Evolutionary conservation across 2,888 invertebrate species (phyloP), one percentile per base, ranked within the genome.

Genomic region (Dasysyrphus albostriatus): DNA sequence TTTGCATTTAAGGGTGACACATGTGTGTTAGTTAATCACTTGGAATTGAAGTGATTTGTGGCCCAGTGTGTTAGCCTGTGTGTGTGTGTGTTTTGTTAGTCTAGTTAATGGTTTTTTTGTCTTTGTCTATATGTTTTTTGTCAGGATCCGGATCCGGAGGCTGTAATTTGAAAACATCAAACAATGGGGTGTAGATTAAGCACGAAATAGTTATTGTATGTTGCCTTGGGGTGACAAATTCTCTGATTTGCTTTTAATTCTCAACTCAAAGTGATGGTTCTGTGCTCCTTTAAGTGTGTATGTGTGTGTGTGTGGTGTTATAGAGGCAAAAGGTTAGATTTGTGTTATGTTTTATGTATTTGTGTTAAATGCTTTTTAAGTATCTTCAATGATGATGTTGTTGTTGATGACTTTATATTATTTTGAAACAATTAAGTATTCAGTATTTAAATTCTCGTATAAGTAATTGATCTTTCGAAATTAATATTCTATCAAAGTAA

Each of bases 11-110:
- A 61, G 63, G 70, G 54, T 65, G 72, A 82, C 85, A 87, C 70
- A 82, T 82, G 83, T 82, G 87, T 79, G 83, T 83, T 83, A 79
- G 83, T 87, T 87, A 87, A 87, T 87, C 83, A 82, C 78, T 83
- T 67, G 78, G 83, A 83, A 83, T 87, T 87, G 87, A 83, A 79
- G 83, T 83, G 87, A 87, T 87, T 87, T 87, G 83, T 87, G 83
- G 83, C 75, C 51, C 42, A 56, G 34, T n/a, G n/a, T n/a, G n/a
- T n/a, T n/a, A n/a, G 14, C 12, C 29, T 76, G 9, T 32, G 37
- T 39, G 56, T 69, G 34, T 51, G 16, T 70, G 59, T 79, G 39
- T 16, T 72, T 72, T 63, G 14, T 67, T 37, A 34, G 54, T 44
- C 58, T 72, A 56, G 42, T 29, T 19, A 67, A 19, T 42, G 14